Conservation (phyloP, 2,888 invertebrate species). For the Glaucopsyche alexis region DNA sequence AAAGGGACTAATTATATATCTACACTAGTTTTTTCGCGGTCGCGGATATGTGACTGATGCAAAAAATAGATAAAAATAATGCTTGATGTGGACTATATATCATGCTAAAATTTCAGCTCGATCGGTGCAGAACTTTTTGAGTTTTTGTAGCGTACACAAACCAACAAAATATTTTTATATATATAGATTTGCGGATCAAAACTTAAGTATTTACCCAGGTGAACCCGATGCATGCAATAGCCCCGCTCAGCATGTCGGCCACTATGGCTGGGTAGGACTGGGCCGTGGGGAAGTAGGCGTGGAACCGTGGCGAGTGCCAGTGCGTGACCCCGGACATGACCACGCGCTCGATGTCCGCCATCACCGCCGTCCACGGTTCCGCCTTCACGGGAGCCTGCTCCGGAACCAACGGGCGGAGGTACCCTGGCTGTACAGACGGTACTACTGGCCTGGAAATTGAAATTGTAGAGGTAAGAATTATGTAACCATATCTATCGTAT, state of each 20-base stretch:
- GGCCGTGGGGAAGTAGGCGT: conserved; percentile 96
- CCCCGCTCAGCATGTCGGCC: conserved; percentile 96
- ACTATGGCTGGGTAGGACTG: conserved; percentile 96
- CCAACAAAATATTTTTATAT: too few species aligned
- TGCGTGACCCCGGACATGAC: conserved; percentile 99
- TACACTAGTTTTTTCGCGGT: too few species aligned
- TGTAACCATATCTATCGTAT: too few species aligned
- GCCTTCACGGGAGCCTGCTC: conserved; percentile 89
- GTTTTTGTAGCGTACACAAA: too few species aligned
- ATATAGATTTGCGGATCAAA: too few species aligned
- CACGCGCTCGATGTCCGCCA: conserved; percentile 95
- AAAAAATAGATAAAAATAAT: too few species aligned
- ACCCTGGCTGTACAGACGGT: conserved; percentile 96
- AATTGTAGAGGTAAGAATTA: not conserved
- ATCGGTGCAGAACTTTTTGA: too few species aligned
- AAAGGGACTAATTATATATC: too few species aligned
- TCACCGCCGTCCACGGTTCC: conserved; percentile 94
- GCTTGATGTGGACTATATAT: too few species aligned
- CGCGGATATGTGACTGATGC: too few species aligned
- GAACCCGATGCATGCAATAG: conserved; percentile 97
- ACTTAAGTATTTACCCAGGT: conserved; percentile 86
- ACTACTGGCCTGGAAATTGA: conserved; percentile 85
- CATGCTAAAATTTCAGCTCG: too few species aligned
- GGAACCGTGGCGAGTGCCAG: conserved; percentile 97
- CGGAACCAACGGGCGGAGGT: conserved; percentile 92